phyloP scores from a whole-genome alignment of 2,113 vertebrate species.

The Leiothrix lutea region DNA sequence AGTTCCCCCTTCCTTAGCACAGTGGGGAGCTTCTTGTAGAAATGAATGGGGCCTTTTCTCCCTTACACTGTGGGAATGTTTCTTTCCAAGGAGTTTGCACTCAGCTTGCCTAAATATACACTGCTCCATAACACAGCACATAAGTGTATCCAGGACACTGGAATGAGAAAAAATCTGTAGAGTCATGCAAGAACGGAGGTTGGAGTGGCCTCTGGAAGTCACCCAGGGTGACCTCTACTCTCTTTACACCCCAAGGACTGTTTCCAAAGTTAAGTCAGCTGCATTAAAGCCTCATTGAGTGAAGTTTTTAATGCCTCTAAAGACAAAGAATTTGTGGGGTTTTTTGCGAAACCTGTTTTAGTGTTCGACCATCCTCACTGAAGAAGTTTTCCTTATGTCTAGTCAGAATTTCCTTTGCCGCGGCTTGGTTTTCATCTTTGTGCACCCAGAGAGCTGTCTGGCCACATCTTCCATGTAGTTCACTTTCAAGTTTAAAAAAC shows the following conservation, averaged over 20 bases:
- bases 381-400: not conserved
- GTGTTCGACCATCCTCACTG: not conserved
- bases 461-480: not conserved
- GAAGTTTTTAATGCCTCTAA: not conserved
- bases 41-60: conserved; percentile 35
- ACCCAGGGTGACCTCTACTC: not conserved
- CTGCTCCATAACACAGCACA: not conserved
- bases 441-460: not conserved
- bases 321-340: not conserved
- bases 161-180: not conserved
- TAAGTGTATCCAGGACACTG: fast-evolving
- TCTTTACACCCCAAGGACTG: not conserved
- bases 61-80: not conserved
- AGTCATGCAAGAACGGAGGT: not conserved
- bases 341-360: not conserved
- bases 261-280: not conserved
- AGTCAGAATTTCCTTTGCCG: not conserved
- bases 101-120: conserved; percentile 8
- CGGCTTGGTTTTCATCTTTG: not conserved
- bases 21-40: not conserved
- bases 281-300: not conserved
- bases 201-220: not conserved
- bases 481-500: not conserved
- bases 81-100: not conserved
- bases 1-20: not conserved